These are phyloP conservation scores for Xanthostigma xanthostigma DNA, from an alignment of 2,888 invertebrate species.

Conservation along the genomic window DNA sequence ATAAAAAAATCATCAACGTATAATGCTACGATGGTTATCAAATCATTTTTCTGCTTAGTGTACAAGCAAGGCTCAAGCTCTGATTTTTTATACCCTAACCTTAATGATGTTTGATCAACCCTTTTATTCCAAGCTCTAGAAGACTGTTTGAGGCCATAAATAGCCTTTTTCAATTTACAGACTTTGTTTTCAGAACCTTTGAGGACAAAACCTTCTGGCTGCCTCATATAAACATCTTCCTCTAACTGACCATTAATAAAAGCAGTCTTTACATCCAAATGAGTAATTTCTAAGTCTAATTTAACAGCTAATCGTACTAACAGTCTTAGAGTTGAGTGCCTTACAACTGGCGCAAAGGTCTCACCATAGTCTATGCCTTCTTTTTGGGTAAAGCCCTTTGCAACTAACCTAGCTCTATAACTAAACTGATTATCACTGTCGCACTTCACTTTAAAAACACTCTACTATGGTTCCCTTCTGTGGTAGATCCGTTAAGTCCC, in stretches of 20 bases:
- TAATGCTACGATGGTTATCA: constrained; percentile 5
- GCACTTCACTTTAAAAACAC: constrained; percentile 16
- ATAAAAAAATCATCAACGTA: constrained; percentile 9
- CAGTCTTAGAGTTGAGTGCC: constrained; percentile 8
- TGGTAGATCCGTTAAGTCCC: constrained; percentile 15
- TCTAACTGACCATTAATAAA: constrained; percentile 7
- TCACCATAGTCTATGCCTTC: constrained; percentile 5
- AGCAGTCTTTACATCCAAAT: constrained; percentile 9
- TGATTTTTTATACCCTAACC: constrained; percentile 7
- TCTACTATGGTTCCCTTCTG: constrained; percentile 13
- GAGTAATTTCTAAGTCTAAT: constrained; percentile 6
- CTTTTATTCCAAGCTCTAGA: constrained; percentile 3
- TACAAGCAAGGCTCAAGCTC: constrained; percentile 9
- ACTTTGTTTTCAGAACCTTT: background rate
- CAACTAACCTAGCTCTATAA: constrained; percentile 15
- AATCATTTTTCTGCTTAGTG: constrained; percentile 2
- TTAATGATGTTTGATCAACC: constrained; percentile 4
- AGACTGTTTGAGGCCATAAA: constrained; percentile 7
- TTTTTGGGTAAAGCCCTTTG: constrained; percentile 9
- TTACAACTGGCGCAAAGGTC: constrained; percentile 4
- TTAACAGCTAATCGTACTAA: constrained; percentile 5
- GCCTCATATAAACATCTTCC: constrained; percentile 8
- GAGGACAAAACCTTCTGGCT: constrained; percentile 5
- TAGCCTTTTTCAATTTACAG: background rate
- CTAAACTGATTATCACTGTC: constrained; percentile 12